phyloP scores from a whole-genome alignment of 2,888 invertebrate species.

The Macaria liturata region DNA sequence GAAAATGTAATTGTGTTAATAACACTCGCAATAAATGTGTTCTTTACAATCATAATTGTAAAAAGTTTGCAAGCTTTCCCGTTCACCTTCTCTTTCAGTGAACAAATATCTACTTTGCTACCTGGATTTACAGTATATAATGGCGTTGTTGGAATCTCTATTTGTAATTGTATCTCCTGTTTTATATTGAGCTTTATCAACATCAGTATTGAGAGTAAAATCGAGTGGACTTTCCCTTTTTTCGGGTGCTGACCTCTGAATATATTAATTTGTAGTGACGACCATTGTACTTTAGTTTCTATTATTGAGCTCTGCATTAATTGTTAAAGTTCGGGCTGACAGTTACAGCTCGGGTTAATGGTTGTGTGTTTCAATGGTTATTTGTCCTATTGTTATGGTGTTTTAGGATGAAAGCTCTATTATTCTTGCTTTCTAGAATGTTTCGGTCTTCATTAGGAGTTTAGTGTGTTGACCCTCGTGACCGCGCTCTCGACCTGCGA shows the following conservation, averaged over 20 bases:
- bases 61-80: constrained; percentile 46
- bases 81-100: constrained; percentile 12
- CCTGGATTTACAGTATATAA: constrained; percentile 24
- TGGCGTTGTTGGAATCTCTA: constrained; percentile 6
- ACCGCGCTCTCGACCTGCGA: constrained; percentile 18
- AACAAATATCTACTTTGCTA: constrained; percentile 32
- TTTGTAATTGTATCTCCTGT: constrained; percentile 1
- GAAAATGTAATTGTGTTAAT: constrained; percentile 46
- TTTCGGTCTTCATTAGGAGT: constrained; percentile 46
- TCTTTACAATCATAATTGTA: constrained; percentile 50
- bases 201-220: constrained; percentile 33
- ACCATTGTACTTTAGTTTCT: constrained; percentile 73
- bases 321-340: constrained; percentile 74
- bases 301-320: constrained; percentile 71
- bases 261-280: constrained; percentile 77
- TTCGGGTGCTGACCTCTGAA: constrained; percentile 71
- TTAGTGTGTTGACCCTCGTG: constrained; percentile 49
- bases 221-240: constrained; percentile 37
- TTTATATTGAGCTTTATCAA: constrained; percentile 38
- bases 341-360: constrained; percentile 72
- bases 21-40: constrained; percentile 60
- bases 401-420: constrained; percentile 59
- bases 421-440: constrained; percentile 44
- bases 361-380: constrained; percentile 66
- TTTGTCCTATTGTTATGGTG: constrained; percentile 65